phyloP scores from a whole-genome alignment of 2,113 vertebrate genomes.

The Sphyrna mokarran region DNA sequence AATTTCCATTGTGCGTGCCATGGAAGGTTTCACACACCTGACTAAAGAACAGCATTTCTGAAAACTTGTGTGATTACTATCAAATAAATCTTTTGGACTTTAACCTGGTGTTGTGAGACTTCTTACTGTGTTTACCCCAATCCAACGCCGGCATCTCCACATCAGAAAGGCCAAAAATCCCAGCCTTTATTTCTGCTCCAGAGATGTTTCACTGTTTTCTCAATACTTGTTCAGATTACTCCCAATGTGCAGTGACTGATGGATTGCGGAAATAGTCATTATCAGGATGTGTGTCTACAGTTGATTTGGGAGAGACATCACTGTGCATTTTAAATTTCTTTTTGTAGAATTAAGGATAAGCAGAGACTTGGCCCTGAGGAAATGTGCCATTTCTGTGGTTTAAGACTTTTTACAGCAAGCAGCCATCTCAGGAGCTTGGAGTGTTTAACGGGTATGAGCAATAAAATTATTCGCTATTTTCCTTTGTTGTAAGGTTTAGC shows the following conservation, averaged over 20 bases:
- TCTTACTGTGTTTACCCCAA: no score
- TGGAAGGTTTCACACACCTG: no score
- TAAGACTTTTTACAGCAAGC: neutral
- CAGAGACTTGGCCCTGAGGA: neutral
- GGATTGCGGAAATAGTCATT: neutral
- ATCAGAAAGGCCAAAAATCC: no score
- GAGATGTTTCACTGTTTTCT: neutral
- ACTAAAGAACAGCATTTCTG: no score
- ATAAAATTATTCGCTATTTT: neutral
- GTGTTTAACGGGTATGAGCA: neutral
- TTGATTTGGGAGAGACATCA: neutral
- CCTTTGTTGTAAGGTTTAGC: neutral
- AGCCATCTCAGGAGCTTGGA: neutral
- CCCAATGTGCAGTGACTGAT: neutral
- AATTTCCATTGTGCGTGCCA: no score
- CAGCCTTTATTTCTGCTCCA: neutral
- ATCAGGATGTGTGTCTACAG: neutral
- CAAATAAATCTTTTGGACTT: no score
- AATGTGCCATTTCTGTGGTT: neutral
- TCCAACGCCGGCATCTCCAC: no score
- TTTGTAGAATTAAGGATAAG: no score
- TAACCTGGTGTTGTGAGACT: no score
- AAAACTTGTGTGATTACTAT: no score
- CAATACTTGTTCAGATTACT: neutral
- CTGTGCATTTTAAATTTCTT: no score